phyloP scores from a whole-genome alignment of 2,888 invertebrate genomes.

The Iselma pallidipennis region DNA sequence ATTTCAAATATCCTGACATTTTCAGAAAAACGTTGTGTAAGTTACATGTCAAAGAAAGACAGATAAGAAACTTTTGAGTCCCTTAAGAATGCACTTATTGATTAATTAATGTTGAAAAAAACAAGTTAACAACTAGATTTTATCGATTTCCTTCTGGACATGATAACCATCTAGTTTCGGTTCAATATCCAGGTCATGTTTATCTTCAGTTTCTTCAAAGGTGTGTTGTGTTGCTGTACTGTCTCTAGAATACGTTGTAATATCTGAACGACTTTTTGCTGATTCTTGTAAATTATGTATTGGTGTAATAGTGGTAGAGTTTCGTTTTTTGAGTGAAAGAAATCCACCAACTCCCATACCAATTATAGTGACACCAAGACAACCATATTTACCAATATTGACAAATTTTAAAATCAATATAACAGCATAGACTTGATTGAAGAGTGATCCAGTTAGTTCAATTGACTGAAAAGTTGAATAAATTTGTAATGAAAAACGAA shows the following conservation, averaged over 20 bases:
- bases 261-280: background rate
- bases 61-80: background rate
- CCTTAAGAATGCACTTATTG: background rate
- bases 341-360: constrained; percentile 51
- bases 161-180: background rate
- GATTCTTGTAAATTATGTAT: background rate
- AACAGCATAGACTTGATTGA: constrained; percentile 66
- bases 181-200: background rate
- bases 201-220: background rate
- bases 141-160: background rate
- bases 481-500: background rate
- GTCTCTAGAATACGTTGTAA: background rate
- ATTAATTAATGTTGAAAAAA: too few species aligned
- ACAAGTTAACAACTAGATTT: too few species aligned
- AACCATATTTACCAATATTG: constrained; percentile 61
- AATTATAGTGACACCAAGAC: constrained; percentile 58
- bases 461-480: constrained; percentile 57
- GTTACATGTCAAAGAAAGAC: too few species aligned
- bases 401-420: constrained; percentile 60
- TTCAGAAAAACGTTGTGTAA: too few species aligned
- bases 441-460: constrained; percentile 66
- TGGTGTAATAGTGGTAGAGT: constrained; percentile 30
- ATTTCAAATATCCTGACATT: too few species aligned
- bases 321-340: constrained; percentile 50
- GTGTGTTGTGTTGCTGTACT: background rate